phyloP scores from a whole-genome alignment of 1,140 invertebrate species.

The Orchesella cincta region DNA sequence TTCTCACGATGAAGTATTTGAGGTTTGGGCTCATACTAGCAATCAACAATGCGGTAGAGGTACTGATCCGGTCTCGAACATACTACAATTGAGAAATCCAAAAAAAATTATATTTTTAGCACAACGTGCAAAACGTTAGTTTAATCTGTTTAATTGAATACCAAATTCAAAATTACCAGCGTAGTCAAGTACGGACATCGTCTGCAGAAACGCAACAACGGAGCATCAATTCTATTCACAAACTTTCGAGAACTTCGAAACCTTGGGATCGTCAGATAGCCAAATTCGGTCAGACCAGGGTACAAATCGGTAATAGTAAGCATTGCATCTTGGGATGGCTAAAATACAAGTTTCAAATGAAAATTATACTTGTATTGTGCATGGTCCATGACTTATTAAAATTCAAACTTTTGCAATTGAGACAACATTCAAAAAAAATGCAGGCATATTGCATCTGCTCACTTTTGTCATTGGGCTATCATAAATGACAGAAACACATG shows the following conservation, averaged over 20 bases:
- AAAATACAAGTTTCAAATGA: slow-evolving; percentile 34
- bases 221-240: slow-evolving; percentile 66
- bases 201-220: slow-evolving; percentile 64
- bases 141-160: background rate
- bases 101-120: background rate
- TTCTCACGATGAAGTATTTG: slow-evolving; percentile 67
- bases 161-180: slow-evolving; percentile 57
- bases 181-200: slow-evolving; percentile 67
- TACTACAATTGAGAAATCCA: slow-evolving; percentile 61
- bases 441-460: no score
- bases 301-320: slow-evolving; percentile 64
- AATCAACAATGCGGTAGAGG: slow-evolving; percentile 74
- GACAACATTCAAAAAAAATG: background rate
- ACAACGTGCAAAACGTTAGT: background rate
- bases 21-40: slow-evolving; percentile 68
- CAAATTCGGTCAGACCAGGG: slow-evolving; percentile 62
- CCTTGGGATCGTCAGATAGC: slow-evolving; percentile 66
- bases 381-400: no score
- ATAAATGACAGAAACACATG: slow-evolving; percentile 69
- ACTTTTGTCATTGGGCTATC: slow-evolving; percentile 67
- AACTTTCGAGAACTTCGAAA: slow-evolving; percentile 65
- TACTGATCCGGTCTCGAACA: slow-evolving; percentile 76
- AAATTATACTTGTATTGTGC: slow-evolving; percentile 38
- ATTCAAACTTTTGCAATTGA: background rate
- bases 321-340: slow-evolving; percentile 57